phyloP scores from a whole-genome alignment of 2,113 vertebrate genomes.

The Indri indri region DNA sequence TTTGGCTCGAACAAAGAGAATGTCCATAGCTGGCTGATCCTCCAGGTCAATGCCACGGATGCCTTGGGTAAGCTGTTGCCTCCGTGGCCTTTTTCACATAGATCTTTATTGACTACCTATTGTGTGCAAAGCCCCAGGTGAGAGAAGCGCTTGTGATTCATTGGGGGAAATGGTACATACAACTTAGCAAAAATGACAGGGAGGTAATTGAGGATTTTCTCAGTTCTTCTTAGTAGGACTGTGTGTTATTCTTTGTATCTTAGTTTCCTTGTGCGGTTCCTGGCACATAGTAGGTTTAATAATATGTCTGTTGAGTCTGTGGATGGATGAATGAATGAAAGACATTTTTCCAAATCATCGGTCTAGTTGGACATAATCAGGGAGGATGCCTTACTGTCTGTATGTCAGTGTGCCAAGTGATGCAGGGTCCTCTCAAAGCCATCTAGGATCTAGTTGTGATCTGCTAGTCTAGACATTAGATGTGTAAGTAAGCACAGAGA shows the following conservation, averaged over 20 bases:
- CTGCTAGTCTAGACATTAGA: not conserved
- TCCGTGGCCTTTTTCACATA: not conserved
- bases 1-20: conserved; percentile 96
- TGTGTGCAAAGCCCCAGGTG: not conserved
- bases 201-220: not conserved
- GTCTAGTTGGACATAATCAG: not conserved
- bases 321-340: not conserved
- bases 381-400: too few relatives aligned
- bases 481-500: not conserved
- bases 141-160: not conserved
- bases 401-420: too few relatives aligned
- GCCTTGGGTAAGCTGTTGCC: conserved; percentile 89
- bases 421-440: not conserved
- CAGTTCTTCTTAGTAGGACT: not conserved
- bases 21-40: conserved; percentile 97
- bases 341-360: not conserved
- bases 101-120: not conserved
- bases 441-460: rapidly evolving
- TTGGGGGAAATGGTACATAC: rapidly evolving
- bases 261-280: not conserved
- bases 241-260: not conserved
- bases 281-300: not conserved
- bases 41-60: conserved; percentile 95
- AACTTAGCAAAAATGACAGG: too few relatives aligned
- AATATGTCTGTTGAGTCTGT: not conserved